Conservation (phyloP, 2,113 vertebrate genomes). For the Poeciliopsis retropinna region DNA sequence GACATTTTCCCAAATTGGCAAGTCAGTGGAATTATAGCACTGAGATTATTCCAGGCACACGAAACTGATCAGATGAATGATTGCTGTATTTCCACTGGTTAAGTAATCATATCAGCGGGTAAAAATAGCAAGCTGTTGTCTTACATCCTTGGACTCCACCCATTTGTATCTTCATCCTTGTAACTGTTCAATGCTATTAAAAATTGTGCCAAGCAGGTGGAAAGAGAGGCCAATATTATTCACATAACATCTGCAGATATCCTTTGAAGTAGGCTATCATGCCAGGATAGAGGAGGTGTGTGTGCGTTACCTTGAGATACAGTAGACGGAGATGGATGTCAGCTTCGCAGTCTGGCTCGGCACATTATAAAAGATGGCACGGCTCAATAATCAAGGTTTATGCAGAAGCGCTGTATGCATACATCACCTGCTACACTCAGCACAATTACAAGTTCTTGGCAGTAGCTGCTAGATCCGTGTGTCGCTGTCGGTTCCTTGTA, state of each 20-base stretch:
- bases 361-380: conserved; percentile 64
- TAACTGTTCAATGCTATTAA: conserved; percentile 49
- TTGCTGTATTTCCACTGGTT: neutral
- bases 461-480: conserved; percentile 9
- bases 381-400: conserved; percentile 70
- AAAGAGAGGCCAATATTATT: conserved; percentile 61
- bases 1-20: neutral
- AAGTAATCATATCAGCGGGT: conserved; percentile 3
- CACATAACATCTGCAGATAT: conserved; percentile 55
- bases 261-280: conserved; percentile 60
- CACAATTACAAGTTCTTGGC: conserved; percentile 57
- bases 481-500: conserved; percentile 47
- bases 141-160: conserved; percentile 29
- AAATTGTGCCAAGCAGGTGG: conserved; percentile 42
- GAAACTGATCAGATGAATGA: neutral
- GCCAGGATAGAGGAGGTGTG: conserved; percentile 44
- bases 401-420: conserved; percentile 47
- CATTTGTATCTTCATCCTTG: conserved; percentile 24
- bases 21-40: conserved; percentile 4
- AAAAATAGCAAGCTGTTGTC: conserved; percentile 9
- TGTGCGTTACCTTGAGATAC: conserved; percentile 66
- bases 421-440: conserved; percentile 48
- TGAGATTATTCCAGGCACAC: neutral
- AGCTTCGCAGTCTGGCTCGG: conserved; percentile 56
- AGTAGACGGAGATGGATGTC: conserved; percentile 64